Conservation (phyloP, 2,113 vertebrate genomes). For the Capreolus pygargus region DNA sequence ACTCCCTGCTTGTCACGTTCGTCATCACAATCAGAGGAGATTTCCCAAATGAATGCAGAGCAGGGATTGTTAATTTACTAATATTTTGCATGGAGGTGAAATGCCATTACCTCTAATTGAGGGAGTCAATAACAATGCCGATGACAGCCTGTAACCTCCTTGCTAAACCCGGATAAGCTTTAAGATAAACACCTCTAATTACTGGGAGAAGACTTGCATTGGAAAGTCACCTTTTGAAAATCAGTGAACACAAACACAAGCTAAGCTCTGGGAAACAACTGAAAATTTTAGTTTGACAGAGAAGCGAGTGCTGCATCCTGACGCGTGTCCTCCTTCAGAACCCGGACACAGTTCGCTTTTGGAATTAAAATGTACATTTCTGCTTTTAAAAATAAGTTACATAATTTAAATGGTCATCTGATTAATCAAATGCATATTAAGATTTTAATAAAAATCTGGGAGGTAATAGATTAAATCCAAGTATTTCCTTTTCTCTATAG, state of each 20-base stretch:
- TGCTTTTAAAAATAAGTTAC: background rate
- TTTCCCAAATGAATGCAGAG: constrained; percentile 66
- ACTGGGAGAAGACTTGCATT: constrained; percentile 2
- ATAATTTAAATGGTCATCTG: background rate
- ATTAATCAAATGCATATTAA: background rate
- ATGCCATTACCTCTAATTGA: constrained; percentile 46
- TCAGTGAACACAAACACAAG: background rate
- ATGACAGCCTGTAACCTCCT: constrained; percentile 14
- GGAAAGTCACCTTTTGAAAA: constrained; percentile 42
- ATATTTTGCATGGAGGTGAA: constrained; percentile 65
- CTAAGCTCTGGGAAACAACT: background rate
- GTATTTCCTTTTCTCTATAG: background rate
- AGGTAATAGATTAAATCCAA: background rate
- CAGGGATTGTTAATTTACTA: constrained; percentile 62
- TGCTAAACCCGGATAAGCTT: constrained; percentile 5
- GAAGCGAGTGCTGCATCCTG: background rate
- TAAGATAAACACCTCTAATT: constrained; percentile 43
- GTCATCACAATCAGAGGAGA: constrained; percentile 34
- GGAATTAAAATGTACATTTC: background rate
- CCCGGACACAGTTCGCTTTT: background rate
- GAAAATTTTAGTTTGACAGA: background rate
- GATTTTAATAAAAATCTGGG: background rate
- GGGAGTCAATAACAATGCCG: background rate
- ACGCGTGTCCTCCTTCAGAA: background rate
- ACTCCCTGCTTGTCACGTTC: constrained; percentile 32